phyloP scores from a whole-genome alignment of 2,888 invertebrate genomes.

The Xestobium rufovillosum region DNA sequence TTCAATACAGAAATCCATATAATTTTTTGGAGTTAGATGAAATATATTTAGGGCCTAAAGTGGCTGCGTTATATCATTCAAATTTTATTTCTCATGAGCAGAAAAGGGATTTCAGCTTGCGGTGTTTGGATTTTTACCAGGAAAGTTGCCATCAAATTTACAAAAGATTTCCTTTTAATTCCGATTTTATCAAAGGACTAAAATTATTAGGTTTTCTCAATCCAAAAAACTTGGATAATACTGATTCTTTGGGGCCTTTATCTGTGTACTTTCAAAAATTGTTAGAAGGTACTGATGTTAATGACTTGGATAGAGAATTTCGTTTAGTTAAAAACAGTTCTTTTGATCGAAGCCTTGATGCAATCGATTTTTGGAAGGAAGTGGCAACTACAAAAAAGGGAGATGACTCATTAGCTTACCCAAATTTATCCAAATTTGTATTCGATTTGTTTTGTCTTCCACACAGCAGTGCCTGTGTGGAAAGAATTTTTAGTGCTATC shows the following conservation, averaged over 20 bases:
- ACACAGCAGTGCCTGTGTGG: slow-evolving; percentile 19
- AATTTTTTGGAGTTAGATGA: slow-evolving; percentile 13
- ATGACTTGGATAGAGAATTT: slow-evolving; percentile 16
- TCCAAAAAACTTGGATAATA: too few relatives aligned
- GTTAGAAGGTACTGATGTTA: slow-evolving; percentile 10
- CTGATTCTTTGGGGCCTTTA: too few relatives aligned
- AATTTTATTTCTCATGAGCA: slow-evolving; percentile 8
- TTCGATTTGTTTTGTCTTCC: slow-evolving; percentile 13
- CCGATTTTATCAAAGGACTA: too few relatives aligned
- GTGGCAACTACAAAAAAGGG: slow-evolving; percentile 13
- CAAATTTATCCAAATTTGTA: slow-evolving; percentile 8
- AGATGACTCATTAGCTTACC: slow-evolving; percentile 11
- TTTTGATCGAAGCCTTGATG: neutral
- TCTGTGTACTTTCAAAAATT: too few relatives aligned
- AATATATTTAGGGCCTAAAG: slow-evolving; percentile 16
- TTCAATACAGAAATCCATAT: slow-evolving; percentile 17
- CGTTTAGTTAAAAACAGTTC: slow-evolving; percentile 6
- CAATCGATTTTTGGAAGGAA: slow-evolving; percentile 15
- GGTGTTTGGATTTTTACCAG: slow-evolving; percentile 15
- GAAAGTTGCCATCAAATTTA: slow-evolving; percentile 16
- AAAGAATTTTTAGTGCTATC: slow-evolving; percentile 17
- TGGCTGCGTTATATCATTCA: slow-evolving; percentile 6
- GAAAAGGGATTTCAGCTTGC: slow-evolving; percentile 9
- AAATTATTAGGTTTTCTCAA: too few relatives aligned
- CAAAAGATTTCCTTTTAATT: slow-evolving; percentile 15